Evolutionary conservation across 1,140 invertebrate species (phyloP), one percentile per base, ranked within the genome.

Genomic region (Aethina tumida): DNA sequence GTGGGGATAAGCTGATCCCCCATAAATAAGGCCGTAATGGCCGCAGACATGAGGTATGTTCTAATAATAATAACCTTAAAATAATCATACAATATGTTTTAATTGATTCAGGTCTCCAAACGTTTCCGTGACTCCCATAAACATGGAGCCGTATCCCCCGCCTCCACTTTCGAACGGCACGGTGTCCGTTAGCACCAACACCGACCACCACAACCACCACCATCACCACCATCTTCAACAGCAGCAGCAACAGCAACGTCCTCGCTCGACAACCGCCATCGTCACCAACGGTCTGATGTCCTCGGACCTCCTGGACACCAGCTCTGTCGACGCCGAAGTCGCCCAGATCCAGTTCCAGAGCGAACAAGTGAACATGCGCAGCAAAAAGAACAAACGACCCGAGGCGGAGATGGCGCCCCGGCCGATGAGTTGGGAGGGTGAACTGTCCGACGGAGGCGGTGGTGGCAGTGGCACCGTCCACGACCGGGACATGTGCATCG

Each of bases 371-470:
- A 59, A 55, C 37, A 53, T 60, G 53, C 39, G 58, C 16, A 47
- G 44, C 22, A 59, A 59, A 36, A 55, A 52, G 41, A 46, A 49
- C 22, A 47, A 49, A 21, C 25, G 43, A 32, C 50, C 53, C 10
- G 47, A 48, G 13, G 33, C 44, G 24, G 35, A 13, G 12, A 12
- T 42, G 9, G 32, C 47, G 8, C 66, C 66, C 4, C 50, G 86
- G 21, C 87, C 86, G 9, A 91, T 91, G 86, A 90, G 85, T 2
- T 90, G 86, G 87, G 86, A 91, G 59, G 86, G 87, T 9, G 86
- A 89, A 60, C 65, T 91, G 0, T 89, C 84, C 1, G 86, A 91
- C 52, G 70, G 74, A 35, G 77, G 79, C 56, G 21, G 47, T 21
- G 47, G 45, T 18, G 47, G 43, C 35, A n/a, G 28, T n/a, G n/a